Evolutionary conservation across 2,113 vertebrate genomes (phyloP).

Genomic region (Trichechus manatus): DNA sequence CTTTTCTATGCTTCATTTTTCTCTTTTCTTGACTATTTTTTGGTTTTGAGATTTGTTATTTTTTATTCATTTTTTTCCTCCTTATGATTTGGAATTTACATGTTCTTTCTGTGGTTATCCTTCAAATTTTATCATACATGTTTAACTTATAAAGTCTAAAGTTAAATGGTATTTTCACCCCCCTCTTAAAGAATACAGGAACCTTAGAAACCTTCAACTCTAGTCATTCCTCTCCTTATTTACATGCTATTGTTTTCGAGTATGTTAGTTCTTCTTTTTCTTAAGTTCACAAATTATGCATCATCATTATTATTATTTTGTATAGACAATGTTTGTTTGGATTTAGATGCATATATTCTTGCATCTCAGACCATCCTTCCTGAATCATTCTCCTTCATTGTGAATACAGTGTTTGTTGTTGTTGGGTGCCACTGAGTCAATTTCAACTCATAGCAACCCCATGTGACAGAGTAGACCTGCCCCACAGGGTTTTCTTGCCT

Average conservation of each 20-base stretch:
- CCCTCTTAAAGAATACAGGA: conserved; percentile 47
- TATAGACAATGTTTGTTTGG: conserved; percentile 8
- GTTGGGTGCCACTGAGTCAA: too few relatives aligned
- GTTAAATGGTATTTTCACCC: conserved; percentile 59
- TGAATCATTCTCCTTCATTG: conserved; percentile 53
- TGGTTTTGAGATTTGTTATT: conserved; percentile 52
- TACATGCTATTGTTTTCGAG: conserved; percentile 51
- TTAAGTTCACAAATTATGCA: conserved; percentile 43
- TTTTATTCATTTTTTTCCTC: conserved; percentile 11
- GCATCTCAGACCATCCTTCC: conserved; percentile 41
- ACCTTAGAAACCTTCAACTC: conserved; percentile 21
- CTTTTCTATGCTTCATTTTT: conserved; percentile 53
- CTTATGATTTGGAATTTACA: conserved; percentile 51
- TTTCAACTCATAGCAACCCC: too few relatives aligned
- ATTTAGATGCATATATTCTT: conserved; percentile 47
- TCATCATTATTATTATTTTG: conserved; percentile 56
- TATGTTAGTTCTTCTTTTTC: conserved; percentile 16
- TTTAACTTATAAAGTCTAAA: conserved; percentile 66
- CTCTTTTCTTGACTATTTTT: conserved; percentile 52
- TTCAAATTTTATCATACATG: conserved; percentile 39
- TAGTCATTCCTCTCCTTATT: conserved; percentile 51
- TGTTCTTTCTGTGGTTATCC: conserved; percentile 58
- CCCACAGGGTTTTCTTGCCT: too few relatives aligned
- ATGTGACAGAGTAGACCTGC: too few relatives aligned
- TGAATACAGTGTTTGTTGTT: conserved; percentile 50